Evolutionary conservation across 1,140 invertebrate species (phyloP), one percentile per base, ranked within the genome.

Genomic region (Lepidurus couesii): DNA sequence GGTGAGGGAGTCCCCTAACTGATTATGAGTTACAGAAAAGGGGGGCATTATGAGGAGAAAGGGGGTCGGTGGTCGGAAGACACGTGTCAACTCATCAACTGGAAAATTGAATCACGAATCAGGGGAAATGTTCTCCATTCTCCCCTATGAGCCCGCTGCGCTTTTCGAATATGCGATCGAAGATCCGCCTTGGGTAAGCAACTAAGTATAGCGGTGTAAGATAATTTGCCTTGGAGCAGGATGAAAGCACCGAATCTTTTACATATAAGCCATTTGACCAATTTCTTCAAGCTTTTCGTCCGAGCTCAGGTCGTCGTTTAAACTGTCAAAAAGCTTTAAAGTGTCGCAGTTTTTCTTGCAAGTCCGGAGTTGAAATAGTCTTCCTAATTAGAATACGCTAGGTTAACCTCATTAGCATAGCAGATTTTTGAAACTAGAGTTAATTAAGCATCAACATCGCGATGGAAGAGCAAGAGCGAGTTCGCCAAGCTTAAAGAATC

Each of bases 11-110:
- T 65, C 53, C 53, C 53, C 16, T 13, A 65, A 21, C 53, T 65
- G 53, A 65, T 65, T 65, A 65, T 65, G 16, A n/a, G 53, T n/a
- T 65, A 65, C 53, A 65, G 53, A 65, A n/a, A n/a, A 21, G 16
- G 53, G 53, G 53, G 53, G 53, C n/a, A 65, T 7, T 13, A 21
- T n/a, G 53, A 21, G 16, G 16, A 65, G 21, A 16, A 65, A 13
- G 34, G 34, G 34, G 34, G 34, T 34, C 34, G 34, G 34, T 34
- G 34, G 34, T 34, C 34, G 34, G 34, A 34, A 34, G 34, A 34
- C 53, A 65, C 53, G 53, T 65, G 53, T 65, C 21, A 9, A 16
- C 21, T 13, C 53, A 65, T 65, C 13, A 65, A 65, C 13, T 16
- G 21, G 53, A n/a, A 65, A 65, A 65, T 65, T 21, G 53, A 65